phyloP scores from a whole-genome alignment of 1,140 invertebrate species.

The Colletes gigas region DNA sequence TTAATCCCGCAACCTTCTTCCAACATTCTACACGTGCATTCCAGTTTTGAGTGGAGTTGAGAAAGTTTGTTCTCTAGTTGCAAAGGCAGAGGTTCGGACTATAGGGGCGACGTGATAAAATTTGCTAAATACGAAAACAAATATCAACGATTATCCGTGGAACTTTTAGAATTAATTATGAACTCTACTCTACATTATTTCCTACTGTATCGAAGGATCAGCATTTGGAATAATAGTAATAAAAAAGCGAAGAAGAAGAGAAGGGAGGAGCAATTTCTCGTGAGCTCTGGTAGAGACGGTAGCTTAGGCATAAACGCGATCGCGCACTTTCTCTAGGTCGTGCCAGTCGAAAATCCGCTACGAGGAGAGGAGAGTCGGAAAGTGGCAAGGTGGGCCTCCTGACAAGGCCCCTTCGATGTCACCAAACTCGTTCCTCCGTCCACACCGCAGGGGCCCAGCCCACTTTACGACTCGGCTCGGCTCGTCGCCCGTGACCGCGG shows the following conservation, averaged over 20 bases:
- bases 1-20: too few species aligned
- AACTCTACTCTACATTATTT: too few species aligned
- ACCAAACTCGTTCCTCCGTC: conserved; percentile 64
- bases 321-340: conserved; percentile 48
- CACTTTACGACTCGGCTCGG: conserved; percentile 54
- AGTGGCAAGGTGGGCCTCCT: conserved; percentile 53
- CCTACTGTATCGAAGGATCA: too few species aligned
- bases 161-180: too few species aligned
- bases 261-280: conserved; percentile 15
- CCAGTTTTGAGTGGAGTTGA: too few species aligned
- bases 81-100: too few species aligned
- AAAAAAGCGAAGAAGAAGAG: background rate
- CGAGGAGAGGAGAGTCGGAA: conserved; percentile 44
- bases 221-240: too few species aligned
- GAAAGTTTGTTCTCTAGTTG: too few species aligned
- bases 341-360: conserved; percentile 46
- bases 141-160: too few species aligned
- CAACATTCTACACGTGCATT: too few species aligned
- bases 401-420: conserved; percentile 60
- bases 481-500: conserved; percentile 32
- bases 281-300: conserved; percentile 1
- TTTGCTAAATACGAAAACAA: too few species aligned
- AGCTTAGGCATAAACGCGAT: conserved; percentile 16
- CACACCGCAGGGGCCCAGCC: conserved; percentile 49
- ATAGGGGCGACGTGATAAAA: too few species aligned